Conservation (phyloP, 2,113 vertebrate species). For the Recurvirostra avosetta region DNA sequence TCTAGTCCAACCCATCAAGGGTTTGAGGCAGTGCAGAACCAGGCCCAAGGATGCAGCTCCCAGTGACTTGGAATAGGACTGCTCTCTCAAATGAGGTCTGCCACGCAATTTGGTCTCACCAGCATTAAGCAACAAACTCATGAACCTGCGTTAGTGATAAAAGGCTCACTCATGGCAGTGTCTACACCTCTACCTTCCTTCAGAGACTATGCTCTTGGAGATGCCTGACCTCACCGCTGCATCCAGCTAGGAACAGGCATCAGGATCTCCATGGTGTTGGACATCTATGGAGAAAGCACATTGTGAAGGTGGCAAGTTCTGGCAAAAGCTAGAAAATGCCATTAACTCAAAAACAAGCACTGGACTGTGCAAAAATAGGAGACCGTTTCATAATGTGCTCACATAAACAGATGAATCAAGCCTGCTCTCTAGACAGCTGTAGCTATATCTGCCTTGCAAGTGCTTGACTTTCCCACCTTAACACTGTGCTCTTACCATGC, state of each 20-base stretch:
- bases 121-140: not conserved
- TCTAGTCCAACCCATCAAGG: not conserved
- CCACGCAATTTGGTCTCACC: not conserved
- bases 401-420: slow-evolving; percentile 32
- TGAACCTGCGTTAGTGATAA: not conserved
- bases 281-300: not conserved
- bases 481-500: not conserved
- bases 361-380: not conserved
- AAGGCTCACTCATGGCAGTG: not conserved
- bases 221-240: not conserved
- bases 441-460: not conserved
- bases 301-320: not conserved
- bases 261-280: accelerated
- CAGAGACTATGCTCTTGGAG: not conserved
- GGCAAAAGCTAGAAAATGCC: not conserved
- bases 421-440: not conserved
- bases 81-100: not conserved
- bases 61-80: not conserved
- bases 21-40: not conserved
- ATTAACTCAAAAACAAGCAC: not conserved
- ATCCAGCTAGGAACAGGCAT: not conserved
- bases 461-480: slow-evolving; percentile 22
- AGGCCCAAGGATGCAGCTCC: not conserved
- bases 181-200: not conserved
- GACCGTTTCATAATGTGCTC: not conserved